A percentile compares a stretch with the other conserved stretches of the same genome.
phyloP scores from a whole-genome alignment of 1,140 invertebrate species.

The Drosophila prosaltans region DNA sequence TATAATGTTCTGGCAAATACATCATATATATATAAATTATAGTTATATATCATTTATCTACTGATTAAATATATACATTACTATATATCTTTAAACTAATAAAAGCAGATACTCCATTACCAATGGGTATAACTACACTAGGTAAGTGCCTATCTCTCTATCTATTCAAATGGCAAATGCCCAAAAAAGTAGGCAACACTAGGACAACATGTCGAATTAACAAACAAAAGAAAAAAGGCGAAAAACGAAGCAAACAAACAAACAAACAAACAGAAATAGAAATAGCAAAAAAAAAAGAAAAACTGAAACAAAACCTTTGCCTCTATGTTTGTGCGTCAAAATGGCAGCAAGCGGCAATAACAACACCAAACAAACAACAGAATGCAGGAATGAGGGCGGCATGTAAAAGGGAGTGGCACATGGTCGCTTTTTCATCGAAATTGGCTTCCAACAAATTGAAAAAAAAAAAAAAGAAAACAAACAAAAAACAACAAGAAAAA shows the following conservation, averaged over 20 bases:
- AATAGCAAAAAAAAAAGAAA: not conserved
- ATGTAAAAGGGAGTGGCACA: not conserved
- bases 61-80: no score
- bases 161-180: not conserved
- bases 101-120: no score
- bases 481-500: not conserved
- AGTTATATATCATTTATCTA: no score
- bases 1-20: no score
- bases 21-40: no score
- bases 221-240: not conserved
- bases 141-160: not conserved
- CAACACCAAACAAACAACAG: no score
- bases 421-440: not conserved
- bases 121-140: no score
- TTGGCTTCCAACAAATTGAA: constrained; percentile 1
- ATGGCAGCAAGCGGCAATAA: not conserved
- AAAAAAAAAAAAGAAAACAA: not conserved
- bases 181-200: not conserved
- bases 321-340: not conserved
- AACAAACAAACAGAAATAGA: not conserved
- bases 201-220: not conserved
- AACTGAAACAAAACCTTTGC: constrained; percentile 3
- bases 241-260: not conserved
- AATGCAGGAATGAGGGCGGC: not conserved
- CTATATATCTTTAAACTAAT: no score